These are phyloP conservation scores for Tetramorium alpestre DNA, from an alignment of 1,140 invertebrate species.

Conservation along the genomic window DNA sequence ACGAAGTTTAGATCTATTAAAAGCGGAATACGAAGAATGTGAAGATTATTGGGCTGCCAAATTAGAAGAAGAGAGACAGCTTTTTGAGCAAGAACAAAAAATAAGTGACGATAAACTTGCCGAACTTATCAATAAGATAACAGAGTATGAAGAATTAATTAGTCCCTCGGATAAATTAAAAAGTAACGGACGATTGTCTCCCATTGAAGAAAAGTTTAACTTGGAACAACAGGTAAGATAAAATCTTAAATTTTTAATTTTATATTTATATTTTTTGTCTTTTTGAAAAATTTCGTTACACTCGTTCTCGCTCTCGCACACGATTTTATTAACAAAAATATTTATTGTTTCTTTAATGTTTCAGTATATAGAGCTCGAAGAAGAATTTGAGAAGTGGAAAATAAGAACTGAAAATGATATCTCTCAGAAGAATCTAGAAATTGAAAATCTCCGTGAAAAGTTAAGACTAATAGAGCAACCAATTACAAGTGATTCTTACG, in stretches of 20 bases:
- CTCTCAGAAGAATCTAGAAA: conserved; percentile 86
- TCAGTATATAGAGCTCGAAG: conserved; percentile 90
- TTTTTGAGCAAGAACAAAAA: conserved; percentile 91
- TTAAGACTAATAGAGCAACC: conserved; percentile 69
- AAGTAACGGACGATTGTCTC: conserved; percentile 87
- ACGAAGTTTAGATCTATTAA: conserved; percentile 90
- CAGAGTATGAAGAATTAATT: conserved; percentile 93
- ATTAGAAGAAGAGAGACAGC: conserved; percentile 91
- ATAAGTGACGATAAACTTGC: conserved; percentile 92
- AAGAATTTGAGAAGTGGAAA: conserved; percentile 88
- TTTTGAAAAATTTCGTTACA: neutral
- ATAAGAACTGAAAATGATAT: conserved; percentile 83
- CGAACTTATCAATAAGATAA: conserved; percentile 90
- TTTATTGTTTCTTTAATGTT: conserved; percentile 51
- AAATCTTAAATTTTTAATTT: neutral
- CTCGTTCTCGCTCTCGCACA: too few relatives aligned
- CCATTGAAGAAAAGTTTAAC: conserved; percentile 91
- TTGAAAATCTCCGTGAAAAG: conserved; percentile 86
- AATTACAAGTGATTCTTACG: conserved; percentile 70
- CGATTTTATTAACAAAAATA: neutral
- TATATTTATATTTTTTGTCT: neutral
- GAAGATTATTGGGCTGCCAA: conserved; percentile 94
- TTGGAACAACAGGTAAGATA: conserved; percentile 89
- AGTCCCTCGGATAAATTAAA: conserved; percentile 83
- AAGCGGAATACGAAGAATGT: conserved; percentile 92